A percentile compares a stretch with the other conserved stretches of the same genome.
Conservation (phyloP, 2,113 vertebrate genomes). For the Malaclemys terrapin region DNA sequence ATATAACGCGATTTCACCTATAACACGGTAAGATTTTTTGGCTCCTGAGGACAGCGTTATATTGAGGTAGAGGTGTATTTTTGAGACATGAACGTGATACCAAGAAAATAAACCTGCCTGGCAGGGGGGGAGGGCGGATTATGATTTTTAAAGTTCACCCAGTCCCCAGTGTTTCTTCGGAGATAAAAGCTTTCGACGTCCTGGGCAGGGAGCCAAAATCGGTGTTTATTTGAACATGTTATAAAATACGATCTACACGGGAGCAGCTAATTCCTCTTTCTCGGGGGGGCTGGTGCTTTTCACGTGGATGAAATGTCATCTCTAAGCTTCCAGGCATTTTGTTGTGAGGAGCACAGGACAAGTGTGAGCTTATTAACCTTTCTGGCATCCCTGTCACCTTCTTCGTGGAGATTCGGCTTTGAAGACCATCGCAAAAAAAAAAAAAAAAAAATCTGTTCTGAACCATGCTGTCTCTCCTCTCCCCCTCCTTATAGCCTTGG, state of each 20-base stretch:
- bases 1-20: too few relatives aligned
- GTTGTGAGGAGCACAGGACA: rapidly evolving
- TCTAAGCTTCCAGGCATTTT: rapidly evolving
- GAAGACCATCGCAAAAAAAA: neutral
- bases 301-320: rapidly evolving
- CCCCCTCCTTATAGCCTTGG: neutral
- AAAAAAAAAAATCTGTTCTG: neutral
- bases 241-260: neutral
- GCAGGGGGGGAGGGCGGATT: neutral
- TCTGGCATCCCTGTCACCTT: too few relatives aligned
- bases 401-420: rapidly evolving
- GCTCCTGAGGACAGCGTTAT: too few relatives aligned
- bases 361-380: neutral
- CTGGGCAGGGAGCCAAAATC: slow-evolving; percentile 44
- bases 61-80: neutral
- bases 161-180: slow-evolving; percentile 25
- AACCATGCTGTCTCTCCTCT: neutral
- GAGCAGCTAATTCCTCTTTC: neutral
- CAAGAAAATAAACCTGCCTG: neutral
- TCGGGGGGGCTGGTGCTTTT: rapidly evolving
- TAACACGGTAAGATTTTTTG: too few relatives aligned
- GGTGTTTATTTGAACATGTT: neutral
- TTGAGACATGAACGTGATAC: neutral
- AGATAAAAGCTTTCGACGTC: neutral
- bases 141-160: slow-evolving; percentile 27